These are phyloP conservation scores for Drosophila mimetica DNA, from an alignment of 2,888 invertebrate genomes.

Conservation along the genomic window DNA sequence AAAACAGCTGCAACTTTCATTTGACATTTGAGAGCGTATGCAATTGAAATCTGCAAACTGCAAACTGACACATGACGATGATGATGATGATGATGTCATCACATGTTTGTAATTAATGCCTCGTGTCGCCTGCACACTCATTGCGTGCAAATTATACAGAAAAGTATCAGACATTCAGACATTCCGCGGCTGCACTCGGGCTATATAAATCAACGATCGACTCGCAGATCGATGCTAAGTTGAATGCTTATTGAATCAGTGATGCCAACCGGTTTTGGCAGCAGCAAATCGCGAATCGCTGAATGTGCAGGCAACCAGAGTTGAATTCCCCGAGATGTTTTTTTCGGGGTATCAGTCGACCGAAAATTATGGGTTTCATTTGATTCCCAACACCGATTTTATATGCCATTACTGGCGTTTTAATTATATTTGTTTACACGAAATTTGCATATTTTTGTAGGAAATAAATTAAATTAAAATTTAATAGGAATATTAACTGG, in stretches of 20 bases:
- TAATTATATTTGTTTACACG: background rate
- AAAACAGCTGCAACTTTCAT: conserved; percentile 58
- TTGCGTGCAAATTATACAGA: conserved; percentile 52
- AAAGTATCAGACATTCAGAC: conserved; percentile 14
- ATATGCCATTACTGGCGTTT: conserved; percentile 14
- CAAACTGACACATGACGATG: too few species aligned
- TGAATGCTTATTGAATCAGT: conserved; percentile 29
- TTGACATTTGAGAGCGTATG: conserved; percentile 58
- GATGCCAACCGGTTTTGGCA: conserved; percentile 33
- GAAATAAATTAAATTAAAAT: background rate
- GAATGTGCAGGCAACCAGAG: conserved; percentile 23
- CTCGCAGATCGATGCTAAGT: conserved; percentile 36
- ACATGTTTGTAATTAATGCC: conserved; percentile 63
- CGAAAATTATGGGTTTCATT: conserved; percentile 26
- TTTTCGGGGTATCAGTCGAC: conserved; percentile 1
- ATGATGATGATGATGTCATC: conserved; percentile 44
- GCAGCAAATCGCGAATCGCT: background rate
- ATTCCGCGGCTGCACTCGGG: conserved; percentile 29
- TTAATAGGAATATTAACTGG: background rate
- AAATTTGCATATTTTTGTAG: background rate
- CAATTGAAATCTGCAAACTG: conserved; percentile 46
- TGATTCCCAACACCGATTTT: conserved; percentile 4
- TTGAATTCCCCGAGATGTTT: conserved; percentile 16
- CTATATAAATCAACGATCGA: conserved; percentile 32
- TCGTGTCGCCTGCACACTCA: conserved; percentile 50